Percentiles rank a stretch among this genome's conserved stretches.
Evolutionary conservation across 2,888 invertebrate genomes (phyloP).

Genomic region (Athetis lepigone): DNA sequence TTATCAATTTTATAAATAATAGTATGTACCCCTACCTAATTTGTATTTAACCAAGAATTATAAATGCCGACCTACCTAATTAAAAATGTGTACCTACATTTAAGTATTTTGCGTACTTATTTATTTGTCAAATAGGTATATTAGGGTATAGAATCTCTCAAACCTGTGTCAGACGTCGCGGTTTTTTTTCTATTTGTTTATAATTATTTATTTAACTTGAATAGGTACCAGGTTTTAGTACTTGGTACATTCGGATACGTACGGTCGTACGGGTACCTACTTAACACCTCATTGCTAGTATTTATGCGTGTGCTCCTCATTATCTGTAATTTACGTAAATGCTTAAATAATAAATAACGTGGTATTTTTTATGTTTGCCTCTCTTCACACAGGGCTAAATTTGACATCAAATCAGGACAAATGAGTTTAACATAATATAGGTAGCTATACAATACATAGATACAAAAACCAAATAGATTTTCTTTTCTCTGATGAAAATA

Average conservation of each 20-base stretch:
- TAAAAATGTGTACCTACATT: not conserved
- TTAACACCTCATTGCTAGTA: conserved; percentile 42
- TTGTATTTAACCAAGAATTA: too few relatives aligned
- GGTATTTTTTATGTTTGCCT: conserved; percentile 3
- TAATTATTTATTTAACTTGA: not conserved
- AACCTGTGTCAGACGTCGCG: not conserved
- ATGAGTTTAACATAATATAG: too few relatives aligned
- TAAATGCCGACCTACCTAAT: not conserved
- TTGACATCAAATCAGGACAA: too few relatives aligned
- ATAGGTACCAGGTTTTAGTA: too few relatives aligned
- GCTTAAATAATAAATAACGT: conserved; percentile 1
- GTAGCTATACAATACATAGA: too few relatives aligned
- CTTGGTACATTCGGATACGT: too few relatives aligned
- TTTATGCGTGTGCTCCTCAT: conserved; percentile 14
- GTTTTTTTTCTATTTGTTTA: not conserved
- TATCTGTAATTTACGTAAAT: not conserved
- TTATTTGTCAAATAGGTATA: not conserved
- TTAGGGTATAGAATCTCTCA: not conserved
- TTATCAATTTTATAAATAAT: too few relatives aligned
- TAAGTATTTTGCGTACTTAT: not conserved
- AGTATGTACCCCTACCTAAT: too few relatives aligned
- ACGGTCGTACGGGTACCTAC: conserved; percentile 12
- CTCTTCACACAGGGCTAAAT: too few relatives aligned
- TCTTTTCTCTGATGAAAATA: conserved; percentile 5
- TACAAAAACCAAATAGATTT: too few relatives aligned